Percentiles rank a stretch among this genome's conserved stretches.
Conservation (phyloP, 1,140 invertebrate species). For the Prorops nasuta region DNA sequence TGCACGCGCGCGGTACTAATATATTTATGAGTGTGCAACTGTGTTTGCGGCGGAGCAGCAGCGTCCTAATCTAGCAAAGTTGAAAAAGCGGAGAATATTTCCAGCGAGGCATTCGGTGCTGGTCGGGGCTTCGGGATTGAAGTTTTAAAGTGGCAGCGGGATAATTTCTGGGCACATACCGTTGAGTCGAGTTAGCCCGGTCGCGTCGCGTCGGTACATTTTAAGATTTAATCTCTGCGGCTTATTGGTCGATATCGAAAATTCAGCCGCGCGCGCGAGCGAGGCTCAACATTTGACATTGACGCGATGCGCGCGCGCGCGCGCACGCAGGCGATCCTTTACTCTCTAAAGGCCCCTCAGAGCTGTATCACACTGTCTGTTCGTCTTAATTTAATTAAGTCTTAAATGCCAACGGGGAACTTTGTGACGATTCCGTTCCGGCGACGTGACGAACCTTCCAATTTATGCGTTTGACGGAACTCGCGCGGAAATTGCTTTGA, state of each 20-base stretch:
- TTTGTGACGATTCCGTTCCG: not conserved
- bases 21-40: no score
- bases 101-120: not conserved
- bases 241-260: not conserved
- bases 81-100: not conserved
- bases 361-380: not conserved
- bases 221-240: not conserved
- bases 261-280: not conserved
- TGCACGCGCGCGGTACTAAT: not conserved
- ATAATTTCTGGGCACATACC: not conserved
- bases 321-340: not conserved
- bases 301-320: no score
- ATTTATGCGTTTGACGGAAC: not conserved
- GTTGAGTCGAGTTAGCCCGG: conserved; percentile 5
- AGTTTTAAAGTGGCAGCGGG: conserved; percentile 9
- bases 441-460: not conserved
- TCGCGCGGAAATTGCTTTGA: not conserved
- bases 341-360: not conserved
- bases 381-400: not conserved
- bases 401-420: not conserved
- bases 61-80: conserved; percentile 1
- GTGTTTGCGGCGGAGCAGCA: no score
- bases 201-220: not conserved
- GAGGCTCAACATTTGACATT: not conserved
- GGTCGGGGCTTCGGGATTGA: conserved; percentile 9